These are phyloP conservation scores for Ellobium chinense DNA, from an alignment of 2,888 invertebrate species.

Conservation along the genomic window DNA sequence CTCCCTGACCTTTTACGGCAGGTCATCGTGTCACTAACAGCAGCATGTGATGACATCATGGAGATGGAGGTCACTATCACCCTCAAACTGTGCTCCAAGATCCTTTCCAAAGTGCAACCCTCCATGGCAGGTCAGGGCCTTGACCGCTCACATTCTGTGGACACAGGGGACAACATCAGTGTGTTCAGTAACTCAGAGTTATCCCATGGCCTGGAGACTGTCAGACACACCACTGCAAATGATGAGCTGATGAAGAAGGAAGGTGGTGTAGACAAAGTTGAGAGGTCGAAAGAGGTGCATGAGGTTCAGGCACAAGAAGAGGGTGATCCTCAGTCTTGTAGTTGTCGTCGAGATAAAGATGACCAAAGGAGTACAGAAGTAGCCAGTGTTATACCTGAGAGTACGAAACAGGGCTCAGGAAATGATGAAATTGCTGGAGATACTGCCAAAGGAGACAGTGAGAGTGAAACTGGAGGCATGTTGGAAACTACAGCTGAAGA, in stretches of 20 bases:
- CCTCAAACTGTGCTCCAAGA: conserved; percentile 86
- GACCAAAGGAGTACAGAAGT: no score
- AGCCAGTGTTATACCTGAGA: no score
- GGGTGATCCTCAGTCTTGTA: no score
- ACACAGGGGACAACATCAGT: conserved; percentile 40
- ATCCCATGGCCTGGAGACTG: background rate
- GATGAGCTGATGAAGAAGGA: background rate
- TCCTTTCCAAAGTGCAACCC: conserved; percentile 88
- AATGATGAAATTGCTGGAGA: no score
- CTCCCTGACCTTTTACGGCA: conserved; percentile 88
- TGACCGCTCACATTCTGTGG: conserved; percentile 23
- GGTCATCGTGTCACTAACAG: conserved; percentile 83
- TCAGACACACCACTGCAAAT: background rate
- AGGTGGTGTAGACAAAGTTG: background rate
- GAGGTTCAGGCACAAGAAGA: no score
- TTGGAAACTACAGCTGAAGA: no score
- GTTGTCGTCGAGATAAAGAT: no score
- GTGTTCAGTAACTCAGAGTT: conserved; percentile 41
- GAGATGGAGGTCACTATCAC: conserved; percentile 85
- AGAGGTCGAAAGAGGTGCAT: no score
- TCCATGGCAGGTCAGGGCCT: conserved; percentile 64
- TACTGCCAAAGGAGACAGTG: no score
- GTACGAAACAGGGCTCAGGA: no score
- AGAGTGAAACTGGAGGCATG: no score
- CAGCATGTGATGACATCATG: conserved; percentile 82